Percentiles rank a stretch among this genome's conserved stretches.
phyloP scores from a whole-genome alignment of 2,888 invertebrate genomes.

The Cosmia pyralina region DNA sequence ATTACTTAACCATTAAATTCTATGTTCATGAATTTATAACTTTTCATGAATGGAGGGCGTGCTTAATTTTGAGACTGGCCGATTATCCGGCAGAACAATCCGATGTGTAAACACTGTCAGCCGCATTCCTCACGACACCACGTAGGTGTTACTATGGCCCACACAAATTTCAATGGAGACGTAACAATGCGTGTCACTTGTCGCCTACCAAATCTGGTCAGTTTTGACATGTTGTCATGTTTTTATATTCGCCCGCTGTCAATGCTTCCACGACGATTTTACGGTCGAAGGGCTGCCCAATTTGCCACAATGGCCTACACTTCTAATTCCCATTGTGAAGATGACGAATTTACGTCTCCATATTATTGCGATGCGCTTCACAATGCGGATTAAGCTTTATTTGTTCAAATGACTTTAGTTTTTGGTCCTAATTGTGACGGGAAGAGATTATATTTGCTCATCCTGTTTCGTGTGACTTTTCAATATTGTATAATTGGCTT shows the following conservation, averaged over 20 bases:
- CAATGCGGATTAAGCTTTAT: conserved; percentile 87
- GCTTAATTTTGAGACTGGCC: conserved; percentile 78
- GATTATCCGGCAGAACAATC: conserved; percentile 85
- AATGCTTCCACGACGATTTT: conserved; percentile 81
- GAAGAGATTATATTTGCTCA: conserved; percentile 71
- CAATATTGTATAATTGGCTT: conserved; percentile 60
- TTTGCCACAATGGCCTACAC: conserved; percentile 86
- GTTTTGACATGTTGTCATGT: conserved; percentile 90
- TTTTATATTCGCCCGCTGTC: conserved; percentile 88
- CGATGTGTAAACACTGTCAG: conserved; percentile 85
- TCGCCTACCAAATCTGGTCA: conserved; percentile 87
- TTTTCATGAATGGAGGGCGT: conserved; percentile 82
- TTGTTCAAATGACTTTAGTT: conserved; percentile 85
- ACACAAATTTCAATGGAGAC: conserved; percentile 86
- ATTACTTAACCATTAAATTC: conserved; percentile 50
- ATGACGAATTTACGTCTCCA: conserved; percentile 81
- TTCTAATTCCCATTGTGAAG: conserved; percentile 87
- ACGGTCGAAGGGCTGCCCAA: conserved; percentile 85
- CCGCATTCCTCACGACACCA: conserved; percentile 74
- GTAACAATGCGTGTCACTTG: conserved; percentile 87
- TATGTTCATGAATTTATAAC: conserved; percentile 59
- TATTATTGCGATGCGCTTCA: conserved; percentile 83
- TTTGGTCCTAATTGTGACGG: conserved; percentile 72
- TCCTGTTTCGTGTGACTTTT: conserved; percentile 74
- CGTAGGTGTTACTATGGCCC: conserved; percentile 85